These are phyloP conservation scores for Diarsia dahlii DNA, from an alignment of 2,888 invertebrate species.

Conservation along the genomic window DNA sequence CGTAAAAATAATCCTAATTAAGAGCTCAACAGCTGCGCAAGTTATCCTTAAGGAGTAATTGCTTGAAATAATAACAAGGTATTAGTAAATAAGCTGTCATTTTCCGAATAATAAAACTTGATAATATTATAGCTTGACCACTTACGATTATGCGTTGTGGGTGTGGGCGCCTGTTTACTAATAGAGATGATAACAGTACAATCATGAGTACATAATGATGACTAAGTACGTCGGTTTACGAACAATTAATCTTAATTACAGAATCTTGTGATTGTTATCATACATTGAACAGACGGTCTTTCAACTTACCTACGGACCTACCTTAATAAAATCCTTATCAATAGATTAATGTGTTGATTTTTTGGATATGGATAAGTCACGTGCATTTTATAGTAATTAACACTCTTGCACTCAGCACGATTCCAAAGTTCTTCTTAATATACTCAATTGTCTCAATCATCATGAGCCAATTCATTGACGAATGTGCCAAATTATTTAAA, in stretches of 20 bases:
- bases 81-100: slow-evolving; percentile 40
- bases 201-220: background rate
- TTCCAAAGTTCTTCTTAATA: background rate
- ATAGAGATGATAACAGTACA: background rate
- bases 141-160: background rate
- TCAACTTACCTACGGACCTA: background rate
- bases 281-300: background rate
- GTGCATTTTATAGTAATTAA: too few relatives aligned
- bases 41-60: slow-evolving; percentile 48
- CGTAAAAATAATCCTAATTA: slow-evolving; percentile 60
- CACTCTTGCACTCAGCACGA: too few relatives aligned
- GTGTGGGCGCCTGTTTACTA: background rate
- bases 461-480: background rate
- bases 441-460: background rate
- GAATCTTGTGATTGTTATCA: background rate
- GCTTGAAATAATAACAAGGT: slow-evolving; percentile 56
- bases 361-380: background rate
- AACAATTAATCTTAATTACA: background rate
- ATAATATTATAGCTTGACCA: background rate
- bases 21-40: slow-evolving; percentile 46
- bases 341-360: background rate
- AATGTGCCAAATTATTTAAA: background rate
- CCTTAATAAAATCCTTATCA: background rate
- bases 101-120: slow-evolving; percentile 24
- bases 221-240: background rate